These are phyloP conservation scores for Latrodectus geometricus DNA, from an alignment of 1,140 invertebrate genomes.

Conservation along the genomic window DNA sequence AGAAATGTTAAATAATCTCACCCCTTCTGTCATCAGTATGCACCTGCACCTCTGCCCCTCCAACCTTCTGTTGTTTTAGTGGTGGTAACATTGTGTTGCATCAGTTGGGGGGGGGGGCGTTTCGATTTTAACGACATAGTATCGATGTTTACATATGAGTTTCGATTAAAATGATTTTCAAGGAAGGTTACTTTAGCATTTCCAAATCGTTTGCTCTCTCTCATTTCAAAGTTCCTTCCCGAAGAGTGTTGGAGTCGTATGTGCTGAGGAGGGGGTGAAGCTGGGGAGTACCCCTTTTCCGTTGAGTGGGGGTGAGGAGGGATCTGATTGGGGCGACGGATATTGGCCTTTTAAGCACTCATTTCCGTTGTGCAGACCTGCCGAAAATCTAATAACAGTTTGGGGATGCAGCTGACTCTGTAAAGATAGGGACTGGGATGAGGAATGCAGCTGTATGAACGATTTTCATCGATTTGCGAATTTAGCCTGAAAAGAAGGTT, in stretches of 20 bases:
- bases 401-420: constrained; percentile 5
- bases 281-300: not conserved
- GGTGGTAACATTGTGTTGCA: too few relatives aligned
- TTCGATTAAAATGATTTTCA: not conserved
- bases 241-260: not conserved
- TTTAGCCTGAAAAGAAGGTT: not conserved
- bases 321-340: not conserved
- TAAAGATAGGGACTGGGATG: not conserved
- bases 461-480: constrained; percentile 11
- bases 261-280: not conserved
- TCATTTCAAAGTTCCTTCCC: not conserved
- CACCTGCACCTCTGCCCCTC: too few relatives aligned
- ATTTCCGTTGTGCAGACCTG: not conserved
- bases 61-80: too few relatives aligned
- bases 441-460: not conserved
- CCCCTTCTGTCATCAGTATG: too few relatives aligned
- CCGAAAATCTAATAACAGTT: constrained; percentile 10
- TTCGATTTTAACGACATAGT: constrained; percentile 7
- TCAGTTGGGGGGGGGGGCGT: too few relatives aligned
- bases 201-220: not conserved
- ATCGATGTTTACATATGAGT: not conserved
- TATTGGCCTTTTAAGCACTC: constrained; percentile 14
- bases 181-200: not conserved
- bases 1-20: too few relatives aligned
- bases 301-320: not conserved